Percentiles rank a stretch among this genome's conserved stretches.
phyloP scores from a whole-genome alignment of 2,888 invertebrate species.

The Cremastobaeus sp. region DNA sequence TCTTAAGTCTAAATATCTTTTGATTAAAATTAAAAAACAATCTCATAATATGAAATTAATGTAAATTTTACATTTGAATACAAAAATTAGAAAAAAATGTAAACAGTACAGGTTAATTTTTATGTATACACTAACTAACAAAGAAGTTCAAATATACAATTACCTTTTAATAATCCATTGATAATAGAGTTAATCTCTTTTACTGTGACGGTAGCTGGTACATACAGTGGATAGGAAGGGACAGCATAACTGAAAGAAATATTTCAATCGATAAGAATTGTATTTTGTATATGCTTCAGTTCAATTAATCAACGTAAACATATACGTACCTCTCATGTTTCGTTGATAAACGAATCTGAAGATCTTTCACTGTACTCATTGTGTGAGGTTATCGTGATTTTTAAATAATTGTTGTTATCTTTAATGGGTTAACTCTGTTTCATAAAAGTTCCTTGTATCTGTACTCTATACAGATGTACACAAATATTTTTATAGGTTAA shows the following conservation, averaged over 20 bases:
- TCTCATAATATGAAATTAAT: too few species aligned
- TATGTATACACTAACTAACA: background rate
- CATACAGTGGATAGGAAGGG: constrained; percentile 90
- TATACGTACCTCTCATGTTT: constrained; percentile 88
- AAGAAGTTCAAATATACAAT: background rate
- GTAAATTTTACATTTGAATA: too few species aligned
- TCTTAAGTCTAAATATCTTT: too few species aligned
- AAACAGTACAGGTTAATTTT: too few species aligned
- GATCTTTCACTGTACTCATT: constrained; percentile 11
- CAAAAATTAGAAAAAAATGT: background rate
- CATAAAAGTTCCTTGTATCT: too few species aligned
- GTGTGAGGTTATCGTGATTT: too few species aligned
- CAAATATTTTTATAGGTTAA: too few species aligned
- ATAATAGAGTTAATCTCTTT: constrained; percentile 87
- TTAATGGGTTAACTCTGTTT: too few species aligned
- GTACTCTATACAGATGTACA: too few species aligned
- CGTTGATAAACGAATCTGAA: constrained; percentile 88
- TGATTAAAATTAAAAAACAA: too few species aligned
- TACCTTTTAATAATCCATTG: constrained; percentile 86
- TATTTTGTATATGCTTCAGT: constrained; percentile 1
- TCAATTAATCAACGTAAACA: constrained; percentile 4
- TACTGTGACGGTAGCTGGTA: constrained; percentile 85
- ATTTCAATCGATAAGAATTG: background rate
- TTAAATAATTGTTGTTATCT: too few species aligned
- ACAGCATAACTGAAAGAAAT: constrained; percentile 86